Percentiles rank a stretch among this genome's conserved stretches.
Evolutionary conservation across 2,113 vertebrate genomes (phyloP).

Genomic region (Podilymbus podiceps): DNA sequence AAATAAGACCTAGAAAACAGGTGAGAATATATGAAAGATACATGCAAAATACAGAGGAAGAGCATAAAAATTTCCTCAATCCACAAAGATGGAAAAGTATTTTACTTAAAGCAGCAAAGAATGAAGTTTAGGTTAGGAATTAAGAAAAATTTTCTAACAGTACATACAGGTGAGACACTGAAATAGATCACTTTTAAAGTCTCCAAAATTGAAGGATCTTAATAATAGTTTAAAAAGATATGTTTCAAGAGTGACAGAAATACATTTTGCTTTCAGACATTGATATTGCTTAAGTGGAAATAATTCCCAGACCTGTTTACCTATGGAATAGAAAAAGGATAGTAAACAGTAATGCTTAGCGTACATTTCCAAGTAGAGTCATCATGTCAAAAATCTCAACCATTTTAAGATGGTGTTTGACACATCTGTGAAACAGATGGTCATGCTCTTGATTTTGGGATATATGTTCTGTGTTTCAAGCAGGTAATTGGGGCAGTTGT

Average conservation of each 20-base stretch:
- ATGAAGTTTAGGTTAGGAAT: not conserved
- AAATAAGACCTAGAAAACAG: not conserved
- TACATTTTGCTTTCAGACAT: not conserved
- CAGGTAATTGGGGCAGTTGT: accelerated
- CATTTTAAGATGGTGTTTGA: not conserved
- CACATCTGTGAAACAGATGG: not conserved
- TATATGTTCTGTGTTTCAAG: not conserved
- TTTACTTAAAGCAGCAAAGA: not conserved
- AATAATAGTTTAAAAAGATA: not conserved
- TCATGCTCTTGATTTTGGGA: not conserved
- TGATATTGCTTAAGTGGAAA: not conserved
- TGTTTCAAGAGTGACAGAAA: not conserved
- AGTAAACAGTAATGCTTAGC: not conserved
- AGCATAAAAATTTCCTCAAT: not conserved
- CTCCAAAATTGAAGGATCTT: not conserved
- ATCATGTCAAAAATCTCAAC: not conserved
- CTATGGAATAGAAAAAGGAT: not conserved
- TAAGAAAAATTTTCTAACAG: not conserved
- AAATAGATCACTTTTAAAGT: not conserved
- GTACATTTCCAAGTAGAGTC: not conserved
- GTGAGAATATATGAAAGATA: not conserved
- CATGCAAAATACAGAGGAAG: not conserved
- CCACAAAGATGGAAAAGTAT: not conserved
- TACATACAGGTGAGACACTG: not conserved
- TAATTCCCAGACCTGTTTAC: not conserved